Conservation (phyloP, 1,140 invertebrate genomes). For the Drosophila biarmipes region DNA sequence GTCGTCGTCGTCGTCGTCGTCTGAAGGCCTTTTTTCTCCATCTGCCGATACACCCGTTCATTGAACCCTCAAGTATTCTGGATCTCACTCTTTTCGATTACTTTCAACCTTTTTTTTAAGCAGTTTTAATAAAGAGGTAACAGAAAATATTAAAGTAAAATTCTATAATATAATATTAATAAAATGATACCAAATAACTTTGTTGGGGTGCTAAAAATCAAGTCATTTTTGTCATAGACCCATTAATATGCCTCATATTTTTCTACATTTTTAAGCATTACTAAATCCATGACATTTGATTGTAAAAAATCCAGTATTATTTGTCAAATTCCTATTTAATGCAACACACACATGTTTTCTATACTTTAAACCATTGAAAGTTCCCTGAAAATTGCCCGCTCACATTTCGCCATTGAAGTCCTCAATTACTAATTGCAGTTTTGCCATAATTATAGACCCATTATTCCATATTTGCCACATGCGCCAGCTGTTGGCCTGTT, state of each 20-base stretch:
- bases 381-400: not conserved
- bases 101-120: conserved; percentile 39
- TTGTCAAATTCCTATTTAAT: no score
- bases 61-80: conserved; percentile 51
- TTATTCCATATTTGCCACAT: conserved; percentile 49
- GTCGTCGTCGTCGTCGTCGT: conserved; percentile 21
- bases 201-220: no score
- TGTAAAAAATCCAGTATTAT: no score
- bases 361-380: not conserved
- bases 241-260: no score
- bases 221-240: no score
- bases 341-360: no score
- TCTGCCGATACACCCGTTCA: conserved; percentile 41
- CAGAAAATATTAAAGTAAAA: no score
- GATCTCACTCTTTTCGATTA: conserved; percentile 7
- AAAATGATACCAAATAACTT: no score
- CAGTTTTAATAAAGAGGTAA: conserved; percentile 8
- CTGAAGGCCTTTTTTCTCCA: conserved; percentile 20
- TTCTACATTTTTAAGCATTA: no score
- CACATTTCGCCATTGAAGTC: conserved; percentile 29
- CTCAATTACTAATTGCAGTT: conserved; percentile 75
- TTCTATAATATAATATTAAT: no score
- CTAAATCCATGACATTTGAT: no score
- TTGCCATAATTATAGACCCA: conserved; percentile 56
- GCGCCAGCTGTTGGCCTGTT: conserved; percentile 1